Evolutionary conservation across 1,140 invertebrate genomes (phyloP), one percentile per base, ranked within the genome.

Genomic region (Ptiloglossa arizonensis): DNA sequence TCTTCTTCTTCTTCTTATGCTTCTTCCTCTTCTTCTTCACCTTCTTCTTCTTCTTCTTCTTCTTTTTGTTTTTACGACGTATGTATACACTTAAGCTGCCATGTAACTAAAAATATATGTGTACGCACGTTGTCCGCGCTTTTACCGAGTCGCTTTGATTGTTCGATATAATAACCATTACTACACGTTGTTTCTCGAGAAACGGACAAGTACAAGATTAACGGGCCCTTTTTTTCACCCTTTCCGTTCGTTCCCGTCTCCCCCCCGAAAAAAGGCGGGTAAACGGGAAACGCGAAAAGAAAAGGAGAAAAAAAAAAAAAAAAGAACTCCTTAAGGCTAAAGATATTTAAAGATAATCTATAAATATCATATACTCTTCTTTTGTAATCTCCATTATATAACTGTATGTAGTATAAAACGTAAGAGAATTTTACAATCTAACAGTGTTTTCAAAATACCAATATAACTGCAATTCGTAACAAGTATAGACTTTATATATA

Each of bases 401-500:
- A 87, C 71, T 85, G 77, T 77, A 80, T 68, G 70, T 83, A 80
- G 67, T 86, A 87, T 86, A 87, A 90, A 89, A 88, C 70, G 77
- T 84, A 87, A 85, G 74, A 82, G 76, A 90, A 87, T 85, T 87
- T 89, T 88, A 90, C 76, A 83, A 76, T 86, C 89, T 89, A 91
- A 90, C 82, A 86, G 73, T 79, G 72, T 85, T 80, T 77, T 81
- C 70, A 78, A 82, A 86, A 86, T 86, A 85, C 81, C 81, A 79
- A 89, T 89, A 86, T 88, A 89, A 88, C 87, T 89, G 83, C 81
- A 89, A 91, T 89, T 87, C 80, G 86, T 89, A 91, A 91, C 90
- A 90, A 87, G 82, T 90, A 91, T 91, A 92, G 88, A 92, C 89
- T 91, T 91, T 90, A 84, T 85, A 89, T 87, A 89, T 90, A 89